Percentiles rank a stretch among this genome's conserved stretches.
phyloP scores from a whole-genome alignment of 2,113 vertebrate species.

The Lathamus discolor region DNA sequence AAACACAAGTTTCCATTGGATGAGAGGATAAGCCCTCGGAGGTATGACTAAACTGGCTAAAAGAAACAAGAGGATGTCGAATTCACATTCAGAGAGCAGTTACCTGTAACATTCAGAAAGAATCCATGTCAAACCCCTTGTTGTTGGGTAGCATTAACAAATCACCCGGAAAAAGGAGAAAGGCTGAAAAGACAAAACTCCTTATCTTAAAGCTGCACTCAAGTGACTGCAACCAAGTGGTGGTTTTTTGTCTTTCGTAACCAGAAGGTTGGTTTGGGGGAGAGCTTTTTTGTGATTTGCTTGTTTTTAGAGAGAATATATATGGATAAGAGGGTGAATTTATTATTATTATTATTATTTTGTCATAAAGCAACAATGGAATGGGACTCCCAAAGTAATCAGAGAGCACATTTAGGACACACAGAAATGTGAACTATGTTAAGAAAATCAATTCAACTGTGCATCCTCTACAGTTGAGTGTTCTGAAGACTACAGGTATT shows the following conservation, averaged over 20 bases:
- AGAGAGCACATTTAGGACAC: not conserved
- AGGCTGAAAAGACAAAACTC: not conserved
- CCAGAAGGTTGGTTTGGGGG: not conserved
- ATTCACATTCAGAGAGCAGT: not conserved
- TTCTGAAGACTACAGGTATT: not conserved
- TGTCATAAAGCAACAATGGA: not conserved
- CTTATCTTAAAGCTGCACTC: not conserved
- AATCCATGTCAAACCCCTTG: not conserved
- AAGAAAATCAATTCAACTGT: not conserved
- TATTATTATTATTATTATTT: not conserved
- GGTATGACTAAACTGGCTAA: not conserved
- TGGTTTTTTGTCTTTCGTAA: rapidly evolving
- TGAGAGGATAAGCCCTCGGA: not conserved
- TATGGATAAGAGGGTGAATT: not conserved
- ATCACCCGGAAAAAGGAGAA: not conserved
- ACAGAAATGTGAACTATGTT: not conserved
- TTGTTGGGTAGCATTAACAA: not conserved
- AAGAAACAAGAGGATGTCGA: not conserved
- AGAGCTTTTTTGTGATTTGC: not conserved
- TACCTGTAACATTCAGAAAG: not conserved
- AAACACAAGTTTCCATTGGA: not conserved
- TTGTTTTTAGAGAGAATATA: not conserved
- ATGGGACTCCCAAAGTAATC: not conserved
- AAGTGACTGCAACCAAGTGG: not conserved
- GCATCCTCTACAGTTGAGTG: not conserved